Base-by-base conservation (phyloP, 2,113 vertebrate species). In the Calyptommatus sinebrachiatus region DNA sequence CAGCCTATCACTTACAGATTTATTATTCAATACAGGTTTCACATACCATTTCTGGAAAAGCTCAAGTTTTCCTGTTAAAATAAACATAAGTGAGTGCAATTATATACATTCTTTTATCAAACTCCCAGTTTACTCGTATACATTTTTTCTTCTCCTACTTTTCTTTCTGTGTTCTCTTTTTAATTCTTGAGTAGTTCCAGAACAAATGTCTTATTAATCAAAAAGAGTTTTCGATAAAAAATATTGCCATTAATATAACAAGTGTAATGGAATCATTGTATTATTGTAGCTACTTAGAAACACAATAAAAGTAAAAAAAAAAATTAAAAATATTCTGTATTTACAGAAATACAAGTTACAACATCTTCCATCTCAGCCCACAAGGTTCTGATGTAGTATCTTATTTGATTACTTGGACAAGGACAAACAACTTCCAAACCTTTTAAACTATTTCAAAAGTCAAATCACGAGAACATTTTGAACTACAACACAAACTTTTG, bases 31-130 rank as follows among this genome's bases (percentile, higher is more conserved):
- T 84, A 50, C 66, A 83, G 70, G 60, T 53, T n/a, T 46, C 77
- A 73, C 41, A 80, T 86, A 71, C 85, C 85, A 87, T 62, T 81
- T 90, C 84, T 91, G 89, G 83, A 74, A 88, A 89, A 91, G 22
- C 76, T 91, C 78, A 86, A 41, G 66, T 29, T 77, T 57, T 75
- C 86, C 70, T 77, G 29, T 8, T 86, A 82, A 84, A 71, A 72
- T 73, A 89, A 85, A 85, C 83, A 73, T 22, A 84, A 82, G 77
- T 77, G 45, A 57, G 21, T 3, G 80, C 29, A 50, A 66, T 70
- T 48, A n/a, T 76, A 76, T 28, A 2, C 78, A 83, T 81, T 72
- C 9, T 85, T 70, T 85, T 84, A 86, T 75, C 78, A 57, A 57
- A 88, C 86, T 89, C 86, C 73, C 82, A 83, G 63, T 46, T 62